Evolutionary conservation across 2,888 invertebrate genomes (phyloP), one percentile per base, ranked within the genome.

Genomic region (Eueremaeus valkanovi): DNA sequence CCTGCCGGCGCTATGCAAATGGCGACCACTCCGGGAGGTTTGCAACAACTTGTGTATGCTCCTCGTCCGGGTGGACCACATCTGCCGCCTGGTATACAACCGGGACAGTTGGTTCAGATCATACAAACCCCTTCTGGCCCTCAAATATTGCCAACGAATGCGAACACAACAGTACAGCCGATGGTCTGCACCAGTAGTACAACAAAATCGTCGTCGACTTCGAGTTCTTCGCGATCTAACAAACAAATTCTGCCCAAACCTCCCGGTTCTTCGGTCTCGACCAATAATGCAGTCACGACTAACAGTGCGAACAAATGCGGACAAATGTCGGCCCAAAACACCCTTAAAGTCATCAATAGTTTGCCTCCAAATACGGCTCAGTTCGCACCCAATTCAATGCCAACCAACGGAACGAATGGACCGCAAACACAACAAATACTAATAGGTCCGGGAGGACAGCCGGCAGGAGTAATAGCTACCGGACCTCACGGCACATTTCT

Each of bases 151-250:
- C 36, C 73, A 18, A 45, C 72, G 8, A 66, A 40, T 40, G 55
- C 73, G 29, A 27, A 66, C 8, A 18, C 72, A 36, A 36, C 73
- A 8, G 70, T 75, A 3, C 72, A 72, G 63, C 16, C 49, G 36
- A 29, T 51, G n/a, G 40, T 49, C 0, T 68, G 21, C 29, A 24
- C 73, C 16, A 45, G 40, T 33, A 63, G 33, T 63, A 24, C 73
- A n/a, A 72, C 58, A 45, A 70, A 72, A 11, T 61, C 51, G 1
- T 55, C 72, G 3, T n/a, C 76, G n/a, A 70, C 45, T 18, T 33
- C 55, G 27, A 66, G 77, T 68, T 76, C 78, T 36, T 75, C 82
- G 82, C 79, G 87, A 45, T 77, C 84, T 88, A 81, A 88, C 88
- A 51, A 88, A 88, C 81, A 82, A 75, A 80, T 82, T 31, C 75